Percentiles rank a stretch among this genome's conserved stretches.
phyloP scores from a whole-genome alignment of 2,888 invertebrate species.

The Allacma fusca region DNA sequence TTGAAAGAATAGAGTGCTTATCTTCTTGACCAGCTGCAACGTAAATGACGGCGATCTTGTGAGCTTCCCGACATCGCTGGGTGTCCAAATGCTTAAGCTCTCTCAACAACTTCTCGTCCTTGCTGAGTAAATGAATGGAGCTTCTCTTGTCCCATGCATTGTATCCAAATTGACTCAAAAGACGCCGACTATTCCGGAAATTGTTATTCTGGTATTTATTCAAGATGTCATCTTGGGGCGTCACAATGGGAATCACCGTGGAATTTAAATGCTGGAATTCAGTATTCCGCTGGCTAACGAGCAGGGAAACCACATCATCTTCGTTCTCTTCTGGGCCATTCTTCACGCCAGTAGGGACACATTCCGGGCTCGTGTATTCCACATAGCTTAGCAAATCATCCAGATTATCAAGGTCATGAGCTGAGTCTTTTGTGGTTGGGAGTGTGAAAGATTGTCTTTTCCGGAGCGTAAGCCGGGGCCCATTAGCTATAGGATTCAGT shows the following conservation, averaged over 20 bases:
- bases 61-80: constrained; percentile 91
- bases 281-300: constrained; percentile 83
- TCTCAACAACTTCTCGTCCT: constrained; percentile 86
- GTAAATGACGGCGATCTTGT: constrained; percentile 97
- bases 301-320: constrained; percentile 83
- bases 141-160: constrained; percentile 88
- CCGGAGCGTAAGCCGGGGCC: constrained; percentile 74
- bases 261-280: constrained; percentile 76
- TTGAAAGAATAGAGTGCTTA: constrained; percentile 90
- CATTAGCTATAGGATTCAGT: constrained; percentile 17
- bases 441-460: constrained; percentile 78
- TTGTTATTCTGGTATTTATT: constrained; percentile 33
- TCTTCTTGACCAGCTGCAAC: constrained; percentile 96
- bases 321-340: constrained; percentile 78
- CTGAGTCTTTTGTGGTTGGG: constrained; percentile 81
- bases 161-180: constrained; percentile 91
- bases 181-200: constrained; percentile 84
- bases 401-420: constrained; percentile 88
- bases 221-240: not conserved
- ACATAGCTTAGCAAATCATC: constrained; percentile 92
- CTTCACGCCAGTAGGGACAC: constrained; percentile 73
- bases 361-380: constrained; percentile 91
- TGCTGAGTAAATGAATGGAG: constrained; percentile 83
- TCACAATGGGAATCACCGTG: constrained; percentile 7
- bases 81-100: constrained; percentile 93